phyloP scores from a whole-genome alignment of 2,888 invertebrate species.

The Zelleria hepariella region DNA sequence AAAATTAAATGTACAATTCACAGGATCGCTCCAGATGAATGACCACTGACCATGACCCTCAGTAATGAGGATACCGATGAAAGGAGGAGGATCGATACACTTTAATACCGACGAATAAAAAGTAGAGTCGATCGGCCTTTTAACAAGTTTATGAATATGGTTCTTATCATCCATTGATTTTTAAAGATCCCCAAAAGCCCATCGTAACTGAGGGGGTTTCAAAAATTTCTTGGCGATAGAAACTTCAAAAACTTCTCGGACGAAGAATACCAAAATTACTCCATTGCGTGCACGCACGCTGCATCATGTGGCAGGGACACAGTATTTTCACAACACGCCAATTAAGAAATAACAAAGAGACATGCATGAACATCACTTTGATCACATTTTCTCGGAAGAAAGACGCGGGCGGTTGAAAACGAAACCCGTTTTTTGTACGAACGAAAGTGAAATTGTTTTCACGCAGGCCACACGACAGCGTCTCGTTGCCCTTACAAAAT shows the following conservation, averaged over 20 bases:
- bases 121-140: too few relatives aligned
- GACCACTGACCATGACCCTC: too few relatives aligned
- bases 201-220: too few relatives aligned
- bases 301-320: neutral
- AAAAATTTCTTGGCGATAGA: too few relatives aligned
- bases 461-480: neutral
- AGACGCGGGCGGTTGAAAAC: neutral
- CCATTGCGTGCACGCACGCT: neutral
- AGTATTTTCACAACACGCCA: neutral
- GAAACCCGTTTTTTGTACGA: neutral
- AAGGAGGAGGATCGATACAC: too few relatives aligned
- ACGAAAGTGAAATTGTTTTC: neutral
- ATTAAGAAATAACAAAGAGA: neutral
- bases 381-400: neutral
- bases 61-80: too few relatives aligned
- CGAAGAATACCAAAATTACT: neutral
- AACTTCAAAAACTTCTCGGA: neutral
- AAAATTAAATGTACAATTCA: too few relatives aligned
- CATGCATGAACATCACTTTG: neutral
- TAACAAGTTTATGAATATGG: too few relatives aligned
- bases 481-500: neutral
- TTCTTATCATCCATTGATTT: too few relatives aligned
- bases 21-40: too few relatives aligned
- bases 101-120: too few relatives aligned
- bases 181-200: too few relatives aligned